Base-by-base conservation (phyloP, 2,888 invertebrate genomes). In the Boloria selene region DNA sequence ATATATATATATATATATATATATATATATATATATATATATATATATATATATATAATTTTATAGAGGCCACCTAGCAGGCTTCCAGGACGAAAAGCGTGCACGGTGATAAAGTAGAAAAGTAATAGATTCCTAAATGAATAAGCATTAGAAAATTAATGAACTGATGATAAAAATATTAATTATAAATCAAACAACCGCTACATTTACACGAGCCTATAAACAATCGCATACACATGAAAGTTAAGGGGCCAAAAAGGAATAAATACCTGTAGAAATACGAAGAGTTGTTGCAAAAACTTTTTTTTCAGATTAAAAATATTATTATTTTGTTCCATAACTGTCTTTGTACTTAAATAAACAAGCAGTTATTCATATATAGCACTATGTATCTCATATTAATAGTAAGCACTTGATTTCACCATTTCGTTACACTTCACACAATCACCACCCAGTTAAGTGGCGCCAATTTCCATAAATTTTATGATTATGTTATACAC, bases 391-490 rank as follows among this genome's bases (percentile, higher is more conserved):
- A 65, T 67, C 61, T 75, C 65, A 75, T 74, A 71, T 71, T 68
- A 74, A 73, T 72, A 73, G 68, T 73, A 65, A 65, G 45, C 60
- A 74, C 74, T 74, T 77, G 75, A 78, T 85, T 85, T 84, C 83
- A 83, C 83, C 67, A 80, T 79, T 82, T 80, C 72, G 82, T 83
- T 79, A 84, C 87, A 88, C 85, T 87, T n/a, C 53, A 51, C 42
- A 22, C 17, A 47, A 65, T 63, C 60, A 38, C 59, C 60, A 70
- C 53, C 61, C 31, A 31, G 31, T 31, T 7, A 31, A 31, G 31
- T 5, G 31, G 31, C 31, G 6, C 6, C 31, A 31, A 31, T 31
- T 31, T 31, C 31, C 7, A 31, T 31, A 31, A 31, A 31, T 69
- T n/a, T n/a, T n/a, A 44, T 14, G 42, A 42, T 55, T 44, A 60